Evolutionary conservation across 2,797 vertebrate genomes (phyloP), one percentile per base, ranked within the genome.

Genomic region (Discoglossus pictus): DNA sequence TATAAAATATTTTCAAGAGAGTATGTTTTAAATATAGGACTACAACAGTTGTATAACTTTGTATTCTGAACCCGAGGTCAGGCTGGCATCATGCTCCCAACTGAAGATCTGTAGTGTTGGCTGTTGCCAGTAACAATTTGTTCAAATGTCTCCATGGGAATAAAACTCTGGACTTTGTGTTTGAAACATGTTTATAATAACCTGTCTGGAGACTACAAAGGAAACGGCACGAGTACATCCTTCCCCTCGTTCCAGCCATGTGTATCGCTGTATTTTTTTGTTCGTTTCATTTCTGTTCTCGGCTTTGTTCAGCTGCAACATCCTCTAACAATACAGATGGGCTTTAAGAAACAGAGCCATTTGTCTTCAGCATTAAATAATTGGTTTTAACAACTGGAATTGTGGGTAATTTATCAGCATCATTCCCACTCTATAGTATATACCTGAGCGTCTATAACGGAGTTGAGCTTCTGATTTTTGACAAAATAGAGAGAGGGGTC

Each of bases 371-470:
- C 2, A 73, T 71, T 24, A 16, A 72, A 52, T 68, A 69, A 72
- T 2, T 51, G 44, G 34, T 36, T 60, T 68, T 46, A 71, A 73
- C 67, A 64, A 48, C 20, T 65, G 15, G 64, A 40, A 73, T 50
- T 59, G 62, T 64, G 20, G 15, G 2, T 25, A 73, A 23, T 58
- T 73, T 31, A 61, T 42, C 62, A 59, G 59, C 66, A 61, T 60
- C 36, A 36, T 6, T 13, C 55, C 69, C 3, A 60, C 74, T 7
- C 18, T 18, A 65, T 74, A 56, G 17, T 47, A 12, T 5, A 35
- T 53, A 38, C 34, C 42, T 42, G 47, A 51, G 6, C 17, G 4
- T 43, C 52, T 40, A 38, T 51, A 72, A 50, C 42, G 35, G 56
- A 10, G 74, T 24, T 35, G 51, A 56, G 38, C 1, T 1, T 23